Evolutionary conservation across 1,140 invertebrate genomes (phyloP).

Genomic region (Pteromalus puparum): DNA sequence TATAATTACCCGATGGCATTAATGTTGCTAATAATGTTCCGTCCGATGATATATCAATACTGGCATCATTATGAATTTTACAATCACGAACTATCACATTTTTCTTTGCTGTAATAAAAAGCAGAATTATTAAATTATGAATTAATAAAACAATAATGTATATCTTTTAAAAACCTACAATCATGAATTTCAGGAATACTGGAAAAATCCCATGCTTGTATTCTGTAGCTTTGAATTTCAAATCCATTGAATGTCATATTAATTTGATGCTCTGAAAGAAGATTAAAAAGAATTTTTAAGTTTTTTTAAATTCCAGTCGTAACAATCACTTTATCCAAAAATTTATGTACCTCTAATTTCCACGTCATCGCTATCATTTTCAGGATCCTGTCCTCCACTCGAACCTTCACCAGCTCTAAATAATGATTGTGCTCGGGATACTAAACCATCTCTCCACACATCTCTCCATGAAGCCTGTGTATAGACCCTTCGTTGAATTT

Average conservation of each 20-base stretch:
- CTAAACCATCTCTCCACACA: conserved; percentile 45
- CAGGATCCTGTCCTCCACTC: conserved; percentile 56
- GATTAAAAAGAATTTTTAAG: neutral
- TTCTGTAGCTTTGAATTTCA: conserved; percentile 78
- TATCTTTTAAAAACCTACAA: conserved; percentile 74
- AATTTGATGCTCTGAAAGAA: conserved; percentile 61
- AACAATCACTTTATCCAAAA: neutral
- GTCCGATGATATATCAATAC: conserved; percentile 89
- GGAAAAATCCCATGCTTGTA: conserved; percentile 90
- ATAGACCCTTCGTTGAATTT: conserved; percentile 58
- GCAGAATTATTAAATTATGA: neutral
- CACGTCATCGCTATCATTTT: conserved; percentile 63
- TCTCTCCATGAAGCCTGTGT: conserved; percentile 48
- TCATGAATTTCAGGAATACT: conserved; percentile 85
- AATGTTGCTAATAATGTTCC: conserved; percentile 86
- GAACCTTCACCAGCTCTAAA: conserved; percentile 44
- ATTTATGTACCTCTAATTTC: conserved; percentile 59
- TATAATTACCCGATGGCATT: conserved; percentile 80
- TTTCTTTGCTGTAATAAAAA: conserved; percentile 77
- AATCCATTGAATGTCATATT: conserved; percentile 61
- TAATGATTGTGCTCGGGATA: conserved; percentile 34
- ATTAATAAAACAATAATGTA: neutral
- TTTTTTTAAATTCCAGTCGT: neutral
- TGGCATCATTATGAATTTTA: conserved; percentile 91
- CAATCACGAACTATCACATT: conserved; percentile 89